A percentile compares a stretch with the other conserved stretches of the same genome.
These are phyloP conservation scores for Triplophysa dalaica DNA, from an alignment of 2,113 vertebrate genomes.

Conservation along the genomic window DNA sequence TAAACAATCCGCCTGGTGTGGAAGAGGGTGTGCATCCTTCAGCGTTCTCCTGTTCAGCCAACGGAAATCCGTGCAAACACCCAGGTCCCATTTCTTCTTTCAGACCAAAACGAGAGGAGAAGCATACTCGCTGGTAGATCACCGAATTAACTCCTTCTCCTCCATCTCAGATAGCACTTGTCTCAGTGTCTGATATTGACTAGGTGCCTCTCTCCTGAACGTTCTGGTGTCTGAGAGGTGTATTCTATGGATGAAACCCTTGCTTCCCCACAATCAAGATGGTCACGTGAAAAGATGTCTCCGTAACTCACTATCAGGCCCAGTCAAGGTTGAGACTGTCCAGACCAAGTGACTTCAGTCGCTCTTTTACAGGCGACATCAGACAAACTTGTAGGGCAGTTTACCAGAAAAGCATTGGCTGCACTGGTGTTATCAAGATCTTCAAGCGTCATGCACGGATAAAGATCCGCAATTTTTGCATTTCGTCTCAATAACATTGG, in stretches of 20 bases:
- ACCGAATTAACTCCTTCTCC: neutral
- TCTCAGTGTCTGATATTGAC: no score
- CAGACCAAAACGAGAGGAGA: no score
- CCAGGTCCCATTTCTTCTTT: no score
- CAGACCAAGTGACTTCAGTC: constrained; percentile 20
- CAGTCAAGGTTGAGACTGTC: constrained; percentile 12
- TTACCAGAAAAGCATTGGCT: neutral
- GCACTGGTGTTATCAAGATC: neutral
- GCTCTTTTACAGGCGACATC: neutral
- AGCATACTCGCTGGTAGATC: no score
- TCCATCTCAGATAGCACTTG: neutral
- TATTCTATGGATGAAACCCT: neutral
- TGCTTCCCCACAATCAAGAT: constrained; percentile 16
- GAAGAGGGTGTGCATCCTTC: no score
- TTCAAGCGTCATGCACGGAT: constrained; percentile 41
- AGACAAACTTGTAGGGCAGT: neutral
- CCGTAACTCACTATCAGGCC: constrained; percentile 11
- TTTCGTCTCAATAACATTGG: constrained; percentile 35
- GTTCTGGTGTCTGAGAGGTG: neutral
- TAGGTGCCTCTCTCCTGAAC: neutral
- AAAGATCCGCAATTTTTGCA: constrained; percentile 48
- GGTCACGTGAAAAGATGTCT: constrained; percentile 34
- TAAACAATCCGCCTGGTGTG: no score
- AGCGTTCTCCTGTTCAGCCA: no score
- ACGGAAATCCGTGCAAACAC: no score